A percentile compares a stretch with the other conserved stretches of the same genome.
Conservation (phyloP, 2,888 invertebrate species). For the Mechanitis mazaeus region DNA sequence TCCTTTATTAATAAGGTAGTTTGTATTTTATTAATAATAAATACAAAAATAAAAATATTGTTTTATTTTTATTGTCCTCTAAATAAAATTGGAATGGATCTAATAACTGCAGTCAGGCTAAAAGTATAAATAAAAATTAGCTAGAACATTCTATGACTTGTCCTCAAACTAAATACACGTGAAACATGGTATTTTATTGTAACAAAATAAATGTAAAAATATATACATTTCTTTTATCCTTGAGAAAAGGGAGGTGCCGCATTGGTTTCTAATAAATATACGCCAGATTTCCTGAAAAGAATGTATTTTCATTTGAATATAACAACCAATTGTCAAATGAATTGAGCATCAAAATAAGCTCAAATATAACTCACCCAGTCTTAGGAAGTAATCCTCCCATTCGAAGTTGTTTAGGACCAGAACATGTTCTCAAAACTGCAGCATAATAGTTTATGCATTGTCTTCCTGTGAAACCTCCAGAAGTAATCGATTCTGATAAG, state of each 20-base stretch:
- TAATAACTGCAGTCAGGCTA: too few species aligned
- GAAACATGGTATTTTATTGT: too few species aligned
- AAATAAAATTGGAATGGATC: too few species aligned
- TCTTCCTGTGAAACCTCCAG: constrained; percentile 51
- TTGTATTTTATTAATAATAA: constrained; percentile 34
- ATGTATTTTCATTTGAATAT: background rate
- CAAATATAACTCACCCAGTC: constrained; percentile 40
- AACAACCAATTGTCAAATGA: background rate
- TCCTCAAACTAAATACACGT: too few species aligned
- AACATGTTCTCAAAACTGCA: constrained; percentile 43
- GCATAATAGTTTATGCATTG: constrained; percentile 50
- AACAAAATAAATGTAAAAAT: too few species aligned
- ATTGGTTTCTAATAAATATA: constrained; percentile 51
- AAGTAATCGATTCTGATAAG: constrained; percentile 49
- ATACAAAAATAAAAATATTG: constrained; percentile 26
- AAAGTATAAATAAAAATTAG: too few species aligned
- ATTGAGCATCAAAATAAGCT: background rate
- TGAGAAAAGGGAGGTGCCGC: constrained; percentile 47
- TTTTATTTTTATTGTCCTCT: constrained; percentile 31
- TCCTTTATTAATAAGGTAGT: constrained; percentile 45
- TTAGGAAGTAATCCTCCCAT: constrained; percentile 57
- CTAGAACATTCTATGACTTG: too few species aligned
- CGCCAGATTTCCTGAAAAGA: constrained; percentile 44
- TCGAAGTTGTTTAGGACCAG: constrained; percentile 41
- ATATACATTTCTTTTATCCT: constrained; percentile 30